Percentiles rank a stretch among this genome's conserved stretches.
Evolutionary conservation across 2,113 vertebrate genomes (phyloP).

Genomic region (Ptyas mucosa): DNA sequence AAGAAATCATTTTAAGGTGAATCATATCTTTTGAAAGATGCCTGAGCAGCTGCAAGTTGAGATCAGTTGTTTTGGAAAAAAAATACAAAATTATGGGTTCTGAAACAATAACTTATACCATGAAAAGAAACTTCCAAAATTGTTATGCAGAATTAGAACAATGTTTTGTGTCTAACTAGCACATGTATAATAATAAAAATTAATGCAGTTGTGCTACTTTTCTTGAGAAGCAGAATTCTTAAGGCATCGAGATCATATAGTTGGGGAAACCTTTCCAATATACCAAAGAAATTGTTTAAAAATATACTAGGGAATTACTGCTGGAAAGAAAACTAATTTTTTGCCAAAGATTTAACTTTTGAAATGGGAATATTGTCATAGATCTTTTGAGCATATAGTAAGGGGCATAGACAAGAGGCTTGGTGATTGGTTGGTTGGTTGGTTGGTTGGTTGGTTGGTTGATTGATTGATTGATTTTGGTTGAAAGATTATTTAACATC

Average conservation of each 20-base stretch:
- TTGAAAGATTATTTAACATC: not conserved
- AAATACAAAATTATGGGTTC: not conserved
- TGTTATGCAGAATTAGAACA: not conserved
- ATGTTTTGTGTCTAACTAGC: not conserved
- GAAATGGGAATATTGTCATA: not conserved
- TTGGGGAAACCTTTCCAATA: not conserved
- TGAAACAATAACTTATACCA: not conserved
- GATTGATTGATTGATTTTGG: no score
- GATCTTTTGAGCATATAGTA: not conserved
- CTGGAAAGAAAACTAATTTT: not conserved
- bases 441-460: no score
- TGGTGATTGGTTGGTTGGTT: no score
- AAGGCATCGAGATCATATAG: not conserved
- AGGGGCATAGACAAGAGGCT: not conserved
- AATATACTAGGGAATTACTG: not conserved
- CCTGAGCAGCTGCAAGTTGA: not conserved
- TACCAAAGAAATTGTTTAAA: not conserved
- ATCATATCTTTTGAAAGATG: not conserved
- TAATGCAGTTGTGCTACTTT: not conserved
- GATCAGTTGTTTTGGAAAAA: not conserved
- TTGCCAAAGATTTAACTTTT: not conserved
- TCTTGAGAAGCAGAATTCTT: not conserved
- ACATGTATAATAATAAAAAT: not conserved
- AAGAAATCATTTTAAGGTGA: not conserved
- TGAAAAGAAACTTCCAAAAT: not conserved